A percentile compares a stretch with the other conserved stretches of the same genome.
Conservation (phyloP, 2,888 invertebrate genomes). For the Nephrotoma appendiculata region DNA sequence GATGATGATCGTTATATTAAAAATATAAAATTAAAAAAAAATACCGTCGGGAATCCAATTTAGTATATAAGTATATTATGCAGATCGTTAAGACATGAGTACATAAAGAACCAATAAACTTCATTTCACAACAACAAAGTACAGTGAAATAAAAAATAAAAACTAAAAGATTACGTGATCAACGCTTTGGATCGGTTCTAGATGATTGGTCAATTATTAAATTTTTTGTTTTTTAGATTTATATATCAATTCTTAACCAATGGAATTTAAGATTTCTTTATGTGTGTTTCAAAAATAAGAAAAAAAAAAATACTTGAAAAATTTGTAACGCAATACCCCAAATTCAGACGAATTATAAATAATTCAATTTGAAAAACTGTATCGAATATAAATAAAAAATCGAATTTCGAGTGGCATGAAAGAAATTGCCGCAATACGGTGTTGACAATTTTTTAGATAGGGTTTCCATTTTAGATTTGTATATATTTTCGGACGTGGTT, state of each 20-base stretch:
- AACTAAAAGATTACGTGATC: not conserved
- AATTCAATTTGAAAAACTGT: not conserved
- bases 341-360: not conserved
- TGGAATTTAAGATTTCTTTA: not conserved
- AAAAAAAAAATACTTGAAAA: not conserved
- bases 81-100: not conserved
- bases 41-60: not conserved
- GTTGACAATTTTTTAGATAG: not conserved
- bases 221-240: not conserved
- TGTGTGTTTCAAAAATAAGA: not conserved
- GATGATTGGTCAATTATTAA: not conserved
- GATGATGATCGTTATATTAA: not conserved
- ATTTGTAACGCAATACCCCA: not conserved
- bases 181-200: not conserved
- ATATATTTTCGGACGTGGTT: not conserved
- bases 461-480: not conserved
- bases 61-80: not conserved
- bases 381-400: not conserved
- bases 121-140: not conserved
- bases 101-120: not conserved
- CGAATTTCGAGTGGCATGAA: not conserved
- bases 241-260: not conserved
- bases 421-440: not conserved
- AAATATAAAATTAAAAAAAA: not conserved
- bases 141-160: not conserved